Evolutionary conservation across 2,113 vertebrate species (phyloP).

Genomic region (Oxygymnocypris stewartii): DNA sequence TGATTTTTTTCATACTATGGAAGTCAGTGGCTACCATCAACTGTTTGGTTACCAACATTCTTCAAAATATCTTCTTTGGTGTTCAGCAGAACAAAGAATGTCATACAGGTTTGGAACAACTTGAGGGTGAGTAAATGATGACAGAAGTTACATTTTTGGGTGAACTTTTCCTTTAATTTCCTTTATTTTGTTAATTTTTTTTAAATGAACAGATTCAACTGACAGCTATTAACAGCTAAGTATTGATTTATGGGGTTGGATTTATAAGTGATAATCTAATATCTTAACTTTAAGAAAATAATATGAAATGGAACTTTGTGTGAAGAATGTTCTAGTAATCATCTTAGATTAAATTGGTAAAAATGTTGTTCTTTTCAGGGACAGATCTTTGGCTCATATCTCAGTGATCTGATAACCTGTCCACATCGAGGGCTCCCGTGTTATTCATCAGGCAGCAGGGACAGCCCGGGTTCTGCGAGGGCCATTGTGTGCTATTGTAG

Average conservation of each 20-base stretch:
- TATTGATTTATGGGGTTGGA: neutral
- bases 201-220: too few species aligned
- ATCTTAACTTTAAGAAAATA: neutral
- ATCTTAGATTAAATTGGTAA: neutral
- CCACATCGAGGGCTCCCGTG: slow-evolving; percentile 51
- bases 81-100: neutral
- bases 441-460: slow-evolving; percentile 65
- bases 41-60: too few species aligned
- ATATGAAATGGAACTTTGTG: neutral
- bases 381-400: neutral
- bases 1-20: too few species aligned
- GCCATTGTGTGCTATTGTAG: slow-evolving; percentile 71
- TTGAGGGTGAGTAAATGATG: neutral
- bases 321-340: neutral
- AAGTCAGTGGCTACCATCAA: too few species aligned
- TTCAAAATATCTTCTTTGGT: too few species aligned
- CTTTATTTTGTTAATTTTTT: too few species aligned
- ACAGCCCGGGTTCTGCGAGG: slow-evolving; percentile 59
- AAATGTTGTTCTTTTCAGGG: neutral
- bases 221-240: neutral
- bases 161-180: neutral
- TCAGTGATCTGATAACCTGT: slow-evolving; percentile 54
- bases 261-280: neutral
- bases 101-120: neutral
- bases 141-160: neutral